These are phyloP conservation scores for western clawed frog (Xenopus tropicalis) DNA, from an alignment of 2,113 vertebrate species.

Conservation along the genomic window DNA sequence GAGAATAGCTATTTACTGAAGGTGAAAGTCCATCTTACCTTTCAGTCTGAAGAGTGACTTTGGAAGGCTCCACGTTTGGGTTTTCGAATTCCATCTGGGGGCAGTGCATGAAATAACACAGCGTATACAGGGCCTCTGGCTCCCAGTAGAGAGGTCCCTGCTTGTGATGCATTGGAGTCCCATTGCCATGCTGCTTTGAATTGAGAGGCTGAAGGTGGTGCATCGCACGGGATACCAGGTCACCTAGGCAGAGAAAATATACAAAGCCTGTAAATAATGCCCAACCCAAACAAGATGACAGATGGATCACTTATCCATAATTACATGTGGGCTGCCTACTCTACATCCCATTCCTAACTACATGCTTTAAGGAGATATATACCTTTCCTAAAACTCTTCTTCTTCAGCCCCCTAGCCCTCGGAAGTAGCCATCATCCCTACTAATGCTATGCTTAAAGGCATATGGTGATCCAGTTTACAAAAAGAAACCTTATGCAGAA, in stretches of 20 bases:
- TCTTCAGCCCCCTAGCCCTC: too few relatives aligned
- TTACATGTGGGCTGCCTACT: too few relatives aligned
- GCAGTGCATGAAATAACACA: conserved; percentile 99
- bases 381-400: too few relatives aligned
- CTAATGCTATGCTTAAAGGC: too few relatives aligned
- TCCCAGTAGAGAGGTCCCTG: conserved; percentile 85
- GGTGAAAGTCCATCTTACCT: conserved; percentile 67
- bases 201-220: conserved; percentile 92
- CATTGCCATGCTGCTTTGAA: conserved; percentile 81
- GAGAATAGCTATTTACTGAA: too few relatives aligned
- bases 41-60: conserved; percentile 90
- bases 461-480: too few relatives aligned
- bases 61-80: conserved; percentile 92
- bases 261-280: not conserved
- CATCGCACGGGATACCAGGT: conserved; percentile 94
- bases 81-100: conserved; percentile 98
- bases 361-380: too few relatives aligned
- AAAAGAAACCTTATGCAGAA: too few relatives aligned
- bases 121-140: conserved; percentile 90
- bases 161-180: conserved; percentile 86
- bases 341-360: too few relatives aligned
- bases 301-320: too few relatives aligned
- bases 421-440: too few relatives aligned
- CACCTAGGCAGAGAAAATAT: conserved; percentile 68
- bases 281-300: too few relatives aligned